phyloP scores from a whole-genome alignment of 1,140 invertebrate genomes.

The Macrosteles quadrilineatus region DNA sequence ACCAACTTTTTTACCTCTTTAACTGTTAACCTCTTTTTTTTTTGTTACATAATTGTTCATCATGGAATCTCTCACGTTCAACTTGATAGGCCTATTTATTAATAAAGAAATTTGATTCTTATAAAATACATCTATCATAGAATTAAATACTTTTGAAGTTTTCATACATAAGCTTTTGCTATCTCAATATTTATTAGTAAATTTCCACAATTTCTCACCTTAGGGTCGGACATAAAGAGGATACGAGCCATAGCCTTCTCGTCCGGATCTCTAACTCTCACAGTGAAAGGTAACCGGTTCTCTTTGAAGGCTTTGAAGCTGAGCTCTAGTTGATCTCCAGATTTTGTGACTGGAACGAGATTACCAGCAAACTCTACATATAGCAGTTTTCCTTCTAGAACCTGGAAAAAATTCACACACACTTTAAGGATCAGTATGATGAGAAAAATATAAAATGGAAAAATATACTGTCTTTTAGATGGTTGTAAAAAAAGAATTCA shows the following conservation, averaged over 20 bases:
- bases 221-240: constrained; percentile 94
- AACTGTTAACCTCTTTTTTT: too few species aligned
- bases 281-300: constrained; percentile 88
- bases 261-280: constrained; percentile 81
- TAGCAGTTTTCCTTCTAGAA: constrained; percentile 84
- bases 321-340: constrained; percentile 85
- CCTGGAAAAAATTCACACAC: constrained; percentile 50
- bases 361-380: constrained; percentile 97
- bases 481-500: background rate
- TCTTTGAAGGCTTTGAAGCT: constrained; percentile 92
- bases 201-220: too few species aligned
- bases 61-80: too few species aligned
- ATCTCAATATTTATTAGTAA: too few species aligned
- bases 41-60: too few species aligned
- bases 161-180: too few species aligned
- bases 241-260: constrained; percentile 82
- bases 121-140: too few species aligned
- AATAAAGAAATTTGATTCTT: too few species aligned
- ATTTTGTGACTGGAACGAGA: constrained; percentile 90
- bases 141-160: too few species aligned
- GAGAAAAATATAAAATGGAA: background rate
- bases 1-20: too few species aligned
- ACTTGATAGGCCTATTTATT: too few species aligned
- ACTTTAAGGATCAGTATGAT: background rate
- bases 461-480: background rate